Evolutionary conservation across 2,113 vertebrate species (phyloP), one percentile per base, ranked within the genome.

Genomic region (Rhea americana): DNA sequence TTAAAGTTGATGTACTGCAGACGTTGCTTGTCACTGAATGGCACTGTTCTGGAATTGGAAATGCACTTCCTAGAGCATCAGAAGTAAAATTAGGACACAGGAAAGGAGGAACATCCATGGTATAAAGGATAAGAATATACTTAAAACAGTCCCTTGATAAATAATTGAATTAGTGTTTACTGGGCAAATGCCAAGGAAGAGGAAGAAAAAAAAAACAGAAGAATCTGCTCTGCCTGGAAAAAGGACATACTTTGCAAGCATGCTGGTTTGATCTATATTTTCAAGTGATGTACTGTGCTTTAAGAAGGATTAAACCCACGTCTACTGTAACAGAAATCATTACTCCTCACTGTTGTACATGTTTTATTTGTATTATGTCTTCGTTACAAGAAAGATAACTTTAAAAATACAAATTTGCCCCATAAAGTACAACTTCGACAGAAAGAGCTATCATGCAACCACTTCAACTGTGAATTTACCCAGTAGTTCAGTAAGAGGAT

Each of bases 331-430:
- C 92, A 79, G 92, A 96, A 96, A 87, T 82, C 76, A 95, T 63
- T 95, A 73, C 93, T 94, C 56, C 77, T 95, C 87, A 61, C 89
- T 89, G 97, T 97, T 96, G 90, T 97, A 94, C 75, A 87, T 93
- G 91, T 96, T 98, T 98, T 98, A 98, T 97, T 98, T 96, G 85
- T 96, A 87, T 95, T 85, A 82, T 79, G 87, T 96, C 92, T 87
- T 94, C 94, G 87, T 97, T 97, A 96, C 97, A 96, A 97, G 95
- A 95, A 91, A 94, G 81, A 92, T 51, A 85, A 92, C 92, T 97
- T 97, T 79, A 96, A 98, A 98, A 98, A 96, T 97, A 96, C 97
- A 97, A 37, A 97, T 97, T 58, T 97, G 91, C 85, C 6, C 81
- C 91, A 91, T 87, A 70, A 93, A 95, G 87, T 93, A 96, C 96